These are phyloP conservation scores for Microdon myrmicae DNA, from an alignment of 2,888 invertebrate species.

Conservation along the genomic window DNA sequence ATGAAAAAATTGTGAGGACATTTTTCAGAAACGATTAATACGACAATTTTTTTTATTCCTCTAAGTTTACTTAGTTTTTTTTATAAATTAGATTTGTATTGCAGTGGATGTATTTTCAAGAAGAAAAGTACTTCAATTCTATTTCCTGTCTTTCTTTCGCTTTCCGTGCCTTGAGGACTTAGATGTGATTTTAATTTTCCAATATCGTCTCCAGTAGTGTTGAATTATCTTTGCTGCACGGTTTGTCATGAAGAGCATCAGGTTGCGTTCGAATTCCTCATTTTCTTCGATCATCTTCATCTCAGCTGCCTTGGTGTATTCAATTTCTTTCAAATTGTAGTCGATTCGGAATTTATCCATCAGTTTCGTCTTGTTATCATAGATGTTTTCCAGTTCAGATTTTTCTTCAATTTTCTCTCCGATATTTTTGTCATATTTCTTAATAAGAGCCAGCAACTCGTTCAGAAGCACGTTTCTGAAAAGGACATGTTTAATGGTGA, in stretches of 20 bases:
- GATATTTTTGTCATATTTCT: constrained; percentile 62
- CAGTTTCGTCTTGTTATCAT: constrained; percentile 52
- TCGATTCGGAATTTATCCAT: constrained; percentile 57
- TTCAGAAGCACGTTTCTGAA: constrained; percentile 59
- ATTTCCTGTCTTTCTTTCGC: constrained; percentile 14
- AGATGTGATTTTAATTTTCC: constrained; percentile 17
- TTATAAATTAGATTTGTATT: no score
- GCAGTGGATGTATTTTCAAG: not conserved
- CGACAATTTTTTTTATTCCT: constrained; percentile 1
- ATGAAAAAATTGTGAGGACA: constrained; percentile 17
- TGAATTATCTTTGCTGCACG: constrained; percentile 62
- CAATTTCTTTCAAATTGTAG: constrained; percentile 56
- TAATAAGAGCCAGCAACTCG: constrained; percentile 59
- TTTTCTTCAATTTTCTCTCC: constrained; percentile 60
- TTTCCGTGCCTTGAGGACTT: constrained; percentile 16
- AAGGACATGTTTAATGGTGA: no score
- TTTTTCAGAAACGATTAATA: constrained; percentile 8
- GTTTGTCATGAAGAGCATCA: constrained; percentile 61
- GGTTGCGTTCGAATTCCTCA: constrained; percentile 57
- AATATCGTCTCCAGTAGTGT: constrained; percentile 58
- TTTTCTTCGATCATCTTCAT: constrained; percentile 58
- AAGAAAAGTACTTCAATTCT: constrained; percentile 18
- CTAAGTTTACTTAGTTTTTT: not conserved
- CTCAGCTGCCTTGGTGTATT: constrained; percentile 58
- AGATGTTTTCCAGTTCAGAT: constrained; percentile 54